A percentile compares a stretch with the other conserved stretches of the same genome.
Conservation (phyloP, 2,888 invertebrate species). For the Falcaria lacertinaria region DNA sequence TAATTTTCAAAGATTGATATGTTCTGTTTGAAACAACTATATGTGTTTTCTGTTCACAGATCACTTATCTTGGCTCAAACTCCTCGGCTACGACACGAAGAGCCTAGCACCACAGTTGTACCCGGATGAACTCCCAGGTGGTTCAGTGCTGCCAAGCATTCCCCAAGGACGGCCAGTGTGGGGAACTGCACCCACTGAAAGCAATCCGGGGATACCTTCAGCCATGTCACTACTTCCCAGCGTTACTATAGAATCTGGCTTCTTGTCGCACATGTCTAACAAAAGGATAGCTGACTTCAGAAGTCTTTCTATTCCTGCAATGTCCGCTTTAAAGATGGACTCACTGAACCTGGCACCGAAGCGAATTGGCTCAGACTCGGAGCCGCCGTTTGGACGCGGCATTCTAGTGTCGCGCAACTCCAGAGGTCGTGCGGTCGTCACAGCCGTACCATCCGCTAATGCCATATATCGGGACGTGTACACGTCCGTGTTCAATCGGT, state of each 20-base stretch:
- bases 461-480: slow-evolving; percentile 95
- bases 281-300: slow-evolving; percentile 88
- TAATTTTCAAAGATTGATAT: not conserved
- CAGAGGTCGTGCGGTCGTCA: slow-evolving; percentile 89
- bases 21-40: not conserved
- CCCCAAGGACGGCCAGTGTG: slow-evolving; percentile 77
- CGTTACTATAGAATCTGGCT: slow-evolving; percentile 89
- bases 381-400: slow-evolving; percentile 92
- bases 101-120: slow-evolving; percentile 93
- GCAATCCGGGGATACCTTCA: slow-evolving; percentile 78
- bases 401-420: slow-evolving; percentile 90
- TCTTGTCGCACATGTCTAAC: slow-evolving; percentile 89
- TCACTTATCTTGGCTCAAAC: slow-evolving; percentile 91
- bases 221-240: slow-evolving; percentile 83
- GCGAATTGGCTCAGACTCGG: slow-evolving; percentile 89
- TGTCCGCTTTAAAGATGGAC: slow-evolving; percentile 89
- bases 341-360: slow-evolving; percentile 86
- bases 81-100: slow-evolving; percentile 91
- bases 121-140: slow-evolving; percentile 83
- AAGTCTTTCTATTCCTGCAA: slow-evolving; percentile 87
- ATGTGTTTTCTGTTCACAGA: slow-evolving; percentile 76
- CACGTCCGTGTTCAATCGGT: slow-evolving; percentile 94
- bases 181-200: slow-evolving; percentile 75
- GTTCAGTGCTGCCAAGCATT: slow-evolving; percentile 83
- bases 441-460: slow-evolving; percentile 93